Conservation (phyloP, 2,113 vertebrate genomes). For the Cyanoramphus novaezelandiae region DNA sequence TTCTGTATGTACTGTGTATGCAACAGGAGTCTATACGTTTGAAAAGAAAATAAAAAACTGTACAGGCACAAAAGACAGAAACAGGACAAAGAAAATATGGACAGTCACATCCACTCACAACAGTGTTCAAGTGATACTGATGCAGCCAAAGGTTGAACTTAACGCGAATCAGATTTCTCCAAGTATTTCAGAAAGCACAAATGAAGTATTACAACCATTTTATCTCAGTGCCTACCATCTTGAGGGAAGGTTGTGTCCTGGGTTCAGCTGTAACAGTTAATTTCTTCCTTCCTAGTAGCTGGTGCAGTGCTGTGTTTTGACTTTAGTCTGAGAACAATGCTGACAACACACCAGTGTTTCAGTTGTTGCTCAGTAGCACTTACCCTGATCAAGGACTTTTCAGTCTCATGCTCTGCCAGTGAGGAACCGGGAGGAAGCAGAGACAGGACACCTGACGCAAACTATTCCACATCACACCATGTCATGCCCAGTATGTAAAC, state of each 20-base stretch:
- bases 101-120: constrained; percentile 37
- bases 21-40: constrained; percentile 34
- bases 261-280: background rate
- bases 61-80: constrained; percentile 61
- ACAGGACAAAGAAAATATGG: background rate
- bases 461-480: background rate
- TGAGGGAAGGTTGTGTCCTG: background rate
- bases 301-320: background rate
- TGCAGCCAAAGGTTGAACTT: background rate
- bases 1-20: constrained; percentile 19
- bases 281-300: background rate
- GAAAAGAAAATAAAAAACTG: constrained; percentile 18
- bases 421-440: background rate
- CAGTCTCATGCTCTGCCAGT: background rate
- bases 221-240: constrained; percentile 51
- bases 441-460: background rate
- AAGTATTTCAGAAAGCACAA: constrained; percentile 56
- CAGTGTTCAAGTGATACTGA: background rate
- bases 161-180: background rate
- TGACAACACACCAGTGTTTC: background rate
- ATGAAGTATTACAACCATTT: background rate
- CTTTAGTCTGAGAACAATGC: background rate
- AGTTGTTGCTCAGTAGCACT: background rate
- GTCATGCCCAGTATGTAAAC: background rate
- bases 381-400: background rate